phyloP scores from a whole-genome alignment of 2,797 vertebrate species.

The Onychomys arenicola region DNA sequence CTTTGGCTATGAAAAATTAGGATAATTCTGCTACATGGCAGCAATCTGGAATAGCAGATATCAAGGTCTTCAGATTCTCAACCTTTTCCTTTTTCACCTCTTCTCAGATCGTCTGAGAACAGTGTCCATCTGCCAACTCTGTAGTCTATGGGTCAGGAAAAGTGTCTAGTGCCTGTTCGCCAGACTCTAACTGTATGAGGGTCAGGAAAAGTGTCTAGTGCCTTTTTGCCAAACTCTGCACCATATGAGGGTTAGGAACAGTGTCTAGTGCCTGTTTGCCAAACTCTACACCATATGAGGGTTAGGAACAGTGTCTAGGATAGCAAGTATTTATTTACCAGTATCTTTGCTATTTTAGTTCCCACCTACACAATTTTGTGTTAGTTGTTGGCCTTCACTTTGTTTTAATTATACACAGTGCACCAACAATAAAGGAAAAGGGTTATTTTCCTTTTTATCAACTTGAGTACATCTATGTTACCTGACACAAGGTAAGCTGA shows the following conservation, averaged over 20 bases:
- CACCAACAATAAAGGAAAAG: not conserved
- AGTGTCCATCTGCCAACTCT: not conserved
- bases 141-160: not conserved
- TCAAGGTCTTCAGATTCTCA: not conserved
- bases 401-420: conserved; percentile 4
- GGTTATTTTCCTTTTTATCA: conserved; percentile 4
- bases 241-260: not conserved
- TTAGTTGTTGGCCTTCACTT: conserved; percentile 34
- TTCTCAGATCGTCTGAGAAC: not conserved
- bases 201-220: not conserved
- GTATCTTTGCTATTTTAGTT: conserved; percentile 26
- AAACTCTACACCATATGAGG: not conserved
- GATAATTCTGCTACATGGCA: conserved; percentile 15
- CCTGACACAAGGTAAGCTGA: no score
- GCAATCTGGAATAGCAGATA: not conserved
- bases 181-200: not conserved
- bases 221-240: conserved; percentile 2
- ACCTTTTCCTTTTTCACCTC: not conserved
- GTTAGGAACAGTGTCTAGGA: not conserved
- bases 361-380: not conserved
- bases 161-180: not conserved
- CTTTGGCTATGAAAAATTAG: not conserved
- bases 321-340: not conserved
- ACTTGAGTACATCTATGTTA: conserved; percentile 45
- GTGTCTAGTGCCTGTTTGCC: not conserved